Conservation (phyloP, 2,113 vertebrate genomes). For the Penelope pileata region DNA sequence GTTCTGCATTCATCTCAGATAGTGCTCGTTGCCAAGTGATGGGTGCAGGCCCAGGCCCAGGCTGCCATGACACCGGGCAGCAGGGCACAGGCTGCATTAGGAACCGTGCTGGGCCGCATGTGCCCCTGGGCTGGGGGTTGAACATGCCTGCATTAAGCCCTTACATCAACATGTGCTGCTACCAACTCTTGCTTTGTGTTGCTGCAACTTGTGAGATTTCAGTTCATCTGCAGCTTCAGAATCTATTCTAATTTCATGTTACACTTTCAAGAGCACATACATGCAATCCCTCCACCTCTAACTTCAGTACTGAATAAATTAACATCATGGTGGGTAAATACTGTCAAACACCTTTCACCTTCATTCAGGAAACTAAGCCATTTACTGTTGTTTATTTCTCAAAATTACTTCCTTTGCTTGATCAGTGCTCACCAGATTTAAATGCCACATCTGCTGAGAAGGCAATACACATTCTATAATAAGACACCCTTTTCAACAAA, state of each 20-base stretch:
- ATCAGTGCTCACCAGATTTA: background rate
- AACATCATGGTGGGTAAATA: background rate
- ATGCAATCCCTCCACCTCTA: background rate
- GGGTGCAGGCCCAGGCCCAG: too few species aligned
- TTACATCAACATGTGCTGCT: background rate
- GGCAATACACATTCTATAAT: background rate
- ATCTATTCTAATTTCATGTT: background rate
- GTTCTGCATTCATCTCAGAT: too few species aligned
- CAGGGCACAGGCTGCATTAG: too few species aligned
- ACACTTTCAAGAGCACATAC: background rate
- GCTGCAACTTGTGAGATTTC: background rate
- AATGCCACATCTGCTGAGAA: background rate
- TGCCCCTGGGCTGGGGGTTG: too few species aligned
- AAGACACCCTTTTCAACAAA: background rate
- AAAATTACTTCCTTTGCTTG: background rate
- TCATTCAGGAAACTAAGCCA: background rate
- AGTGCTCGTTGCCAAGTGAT: too few species aligned
- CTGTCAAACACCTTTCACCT: background rate
- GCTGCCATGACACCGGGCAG: too few species aligned
- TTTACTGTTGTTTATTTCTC: background rate
- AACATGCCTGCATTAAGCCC: too few species aligned
- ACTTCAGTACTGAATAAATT: background rate
- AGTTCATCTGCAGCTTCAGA: background rate
- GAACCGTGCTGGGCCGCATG: too few species aligned
- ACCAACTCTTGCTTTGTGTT: background rate